Evolutionary conservation across 2,113 vertebrate genomes (phyloP), one percentile per base, ranked within the genome.

Genomic region (Etia nguti): DNA sequence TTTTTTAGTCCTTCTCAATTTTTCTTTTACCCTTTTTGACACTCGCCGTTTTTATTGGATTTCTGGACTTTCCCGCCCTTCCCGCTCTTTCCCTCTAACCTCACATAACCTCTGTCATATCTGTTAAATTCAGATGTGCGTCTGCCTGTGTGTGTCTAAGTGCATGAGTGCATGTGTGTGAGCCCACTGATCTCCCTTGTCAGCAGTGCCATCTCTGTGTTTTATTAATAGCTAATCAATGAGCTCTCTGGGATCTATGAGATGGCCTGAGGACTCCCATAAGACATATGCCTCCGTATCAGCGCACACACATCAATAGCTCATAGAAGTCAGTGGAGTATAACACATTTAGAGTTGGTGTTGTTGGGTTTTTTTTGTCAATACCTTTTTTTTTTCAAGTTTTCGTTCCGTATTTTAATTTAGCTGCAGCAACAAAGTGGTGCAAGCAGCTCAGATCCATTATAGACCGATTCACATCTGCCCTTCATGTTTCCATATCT

Each of bases 201-300:
- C 92, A 93, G 86, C 86, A 83, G 87, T 93, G 89, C 87, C 81
- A 91, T 94, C 89, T 90, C 88, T 88, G 24, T 90, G 89, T 88
- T 92, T 94, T 94, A 94, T 93, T 94, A 94, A 94, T 92, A 94
- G 92, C 94, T 93, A 94, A 94, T 95, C 93, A 95, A 94, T 93
- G 83, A 92, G 41, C 91, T 95, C 92, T 86, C 90, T 79, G 88
- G 92, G 92, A 92, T 92, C 80, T 90, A 87, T 92, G 75, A 82
- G 85, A 87, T 89, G 85, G 86, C 90, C 84, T 29, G 68, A 93
- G 86, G 86, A 92, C 84, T 93, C 88, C 93, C 86, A 86, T 65
- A 92, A 94, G 92, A 91, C 92, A 83, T 86, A 80, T 90, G 85
- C 88, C 4, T 34, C 82, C 38, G 20, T 85, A 88, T 86, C 82